These are phyloP conservation scores for Echeneis naucrates DNA, from an alignment of 2,797 vertebrate genomes.

Conservation along the genomic window DNA sequence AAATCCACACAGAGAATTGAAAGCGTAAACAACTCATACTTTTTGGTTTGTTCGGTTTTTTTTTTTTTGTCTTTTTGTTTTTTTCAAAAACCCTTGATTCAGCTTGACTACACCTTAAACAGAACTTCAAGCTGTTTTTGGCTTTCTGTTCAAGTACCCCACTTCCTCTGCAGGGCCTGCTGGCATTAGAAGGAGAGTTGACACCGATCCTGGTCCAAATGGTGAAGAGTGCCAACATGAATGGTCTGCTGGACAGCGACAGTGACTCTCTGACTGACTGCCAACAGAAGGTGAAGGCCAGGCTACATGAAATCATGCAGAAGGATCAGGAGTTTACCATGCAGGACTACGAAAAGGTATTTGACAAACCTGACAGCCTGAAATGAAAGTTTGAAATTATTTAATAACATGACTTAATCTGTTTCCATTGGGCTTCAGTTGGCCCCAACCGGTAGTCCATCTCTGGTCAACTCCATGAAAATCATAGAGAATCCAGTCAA, in stretches of 20 bases:
- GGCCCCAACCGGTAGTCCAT: constrained; percentile 90
- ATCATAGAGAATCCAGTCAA: constrained; percentile 93
- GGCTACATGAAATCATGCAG: constrained; percentile 95
- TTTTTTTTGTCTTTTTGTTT: too few species aligned
- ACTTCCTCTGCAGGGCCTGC: constrained; percentile 86
- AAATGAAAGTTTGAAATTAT: not conserved
- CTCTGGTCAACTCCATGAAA: constrained; percentile 93
- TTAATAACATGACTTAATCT: not conserved
- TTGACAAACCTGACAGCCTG: not conserved
- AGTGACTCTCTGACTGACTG: constrained; percentile 94
- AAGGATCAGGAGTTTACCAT: constrained; percentile 88
- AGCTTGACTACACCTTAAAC: not conserved
- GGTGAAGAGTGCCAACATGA: constrained; percentile 99
- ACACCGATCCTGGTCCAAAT: constrained; percentile 98
- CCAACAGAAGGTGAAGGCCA: constrained; percentile 94
- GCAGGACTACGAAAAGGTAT: constrained; percentile 85
- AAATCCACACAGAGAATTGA: too few species aligned
- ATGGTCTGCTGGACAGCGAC: constrained; percentile 95
- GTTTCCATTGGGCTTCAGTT: constrained; percentile 78
- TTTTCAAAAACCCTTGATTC: not conserved
- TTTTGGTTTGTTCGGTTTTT: too few species aligned
- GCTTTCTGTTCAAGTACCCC: not conserved
- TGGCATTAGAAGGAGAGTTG: constrained; percentile 95
- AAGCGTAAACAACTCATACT: too few species aligned
- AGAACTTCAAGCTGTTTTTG: too few species aligned